A percentile compares a stretch with the other conserved stretches of the same genome.
These are phyloP conservation scores for Tiliacea aurago DNA, from an alignment of 2,888 invertebrate species.

Conservation along the genomic window DNA sequence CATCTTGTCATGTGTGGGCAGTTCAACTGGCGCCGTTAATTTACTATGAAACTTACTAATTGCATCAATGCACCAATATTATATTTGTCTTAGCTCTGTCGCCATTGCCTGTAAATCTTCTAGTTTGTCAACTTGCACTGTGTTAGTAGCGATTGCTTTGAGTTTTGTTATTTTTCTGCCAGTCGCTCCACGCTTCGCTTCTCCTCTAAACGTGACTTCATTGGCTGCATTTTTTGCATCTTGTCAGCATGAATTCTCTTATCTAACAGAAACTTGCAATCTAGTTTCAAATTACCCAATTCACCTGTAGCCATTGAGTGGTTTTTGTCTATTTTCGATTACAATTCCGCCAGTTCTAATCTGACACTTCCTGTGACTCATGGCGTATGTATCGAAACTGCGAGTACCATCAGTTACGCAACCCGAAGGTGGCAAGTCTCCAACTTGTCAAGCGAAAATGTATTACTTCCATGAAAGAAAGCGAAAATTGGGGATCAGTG, in stretches of 20 bases:
- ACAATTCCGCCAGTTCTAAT: conserved; percentile 69
- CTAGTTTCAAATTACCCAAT: conserved; percentile 82
- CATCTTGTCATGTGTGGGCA: conserved; percentile 69
- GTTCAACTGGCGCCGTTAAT: conserved; percentile 71
- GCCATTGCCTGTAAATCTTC: conserved; percentile 71
- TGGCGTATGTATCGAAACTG: conserved; percentile 64
- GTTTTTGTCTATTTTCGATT: conserved; percentile 76
- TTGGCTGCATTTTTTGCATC: conserved; percentile 79
- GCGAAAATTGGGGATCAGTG: conserved; percentile 72
- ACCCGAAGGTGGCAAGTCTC: conserved; percentile 78
- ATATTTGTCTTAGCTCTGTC: conserved; percentile 57
- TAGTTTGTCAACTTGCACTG: conserved; percentile 63
- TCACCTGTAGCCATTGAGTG: conserved; percentile 74
- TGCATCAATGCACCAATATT: conserved; percentile 61
- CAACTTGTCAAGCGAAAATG: conserved; percentile 77
- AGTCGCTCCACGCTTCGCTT: conserved; percentile 85
- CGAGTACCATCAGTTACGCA: conserved; percentile 75
- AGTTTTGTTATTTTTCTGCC: conserved; percentile 77
- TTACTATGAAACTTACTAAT: conserved; percentile 74
- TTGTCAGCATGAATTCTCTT: conserved; percentile 75
- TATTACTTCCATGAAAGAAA: conserved; percentile 79
- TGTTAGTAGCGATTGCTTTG: conserved; percentile 66
- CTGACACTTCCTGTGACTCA: conserved; percentile 78
- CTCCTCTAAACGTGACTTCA: conserved; percentile 84
- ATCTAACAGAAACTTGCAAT: conserved; percentile 81